A percentile compares a stretch with the other conserved stretches of the same genome.
Evolutionary conservation across 2,888 invertebrate genomes (phyloP).

Genomic region (Pyrrhia umbra): DNA sequence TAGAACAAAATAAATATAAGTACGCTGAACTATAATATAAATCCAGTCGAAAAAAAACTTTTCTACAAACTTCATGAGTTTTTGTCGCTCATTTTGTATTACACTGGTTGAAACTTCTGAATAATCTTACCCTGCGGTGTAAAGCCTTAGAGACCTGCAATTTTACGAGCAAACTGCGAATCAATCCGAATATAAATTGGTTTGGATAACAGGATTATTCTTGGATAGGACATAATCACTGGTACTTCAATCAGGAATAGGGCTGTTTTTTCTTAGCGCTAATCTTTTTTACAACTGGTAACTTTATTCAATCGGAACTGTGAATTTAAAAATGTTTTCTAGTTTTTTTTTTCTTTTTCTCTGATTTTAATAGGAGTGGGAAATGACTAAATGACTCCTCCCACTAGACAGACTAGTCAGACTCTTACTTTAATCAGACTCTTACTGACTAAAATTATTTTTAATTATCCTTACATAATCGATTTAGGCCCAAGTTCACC

Average conservation of each 20-base stretch:
- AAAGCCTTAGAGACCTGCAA: slow-evolving; percentile 44
- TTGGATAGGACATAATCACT: slow-evolving; percentile 34
- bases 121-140: background rate
- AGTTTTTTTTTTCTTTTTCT: background rate
- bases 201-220: slow-evolving; percentile 50
- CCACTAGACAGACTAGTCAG: too few species aligned
- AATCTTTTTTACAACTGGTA: slow-evolving; percentile 1
- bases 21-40: background rate
- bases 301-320: background rate
- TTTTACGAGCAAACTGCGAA: slow-evolving; percentile 45
- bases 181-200: slow-evolving; percentile 52
- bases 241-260: slow-evolving; percentile 34
- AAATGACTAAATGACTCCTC: too few species aligned
- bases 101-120: slow-evolving; percentile 32
- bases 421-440: too few species aligned
- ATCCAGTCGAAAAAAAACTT: background rate
- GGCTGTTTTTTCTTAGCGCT: slow-evolving; percentile 2
- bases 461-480: too few species aligned
- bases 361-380: background rate
- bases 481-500: too few species aligned
- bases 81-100: slow-evolving; percentile 3
- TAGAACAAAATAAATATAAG: too few species aligned
- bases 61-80: background rate
- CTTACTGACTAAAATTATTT: too few species aligned
- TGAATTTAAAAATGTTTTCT: background rate